These are phyloP conservation scores for Reticulitermes speratus DNA, from an alignment of 1,140 invertebrate genomes.

Conservation along the genomic window DNA sequence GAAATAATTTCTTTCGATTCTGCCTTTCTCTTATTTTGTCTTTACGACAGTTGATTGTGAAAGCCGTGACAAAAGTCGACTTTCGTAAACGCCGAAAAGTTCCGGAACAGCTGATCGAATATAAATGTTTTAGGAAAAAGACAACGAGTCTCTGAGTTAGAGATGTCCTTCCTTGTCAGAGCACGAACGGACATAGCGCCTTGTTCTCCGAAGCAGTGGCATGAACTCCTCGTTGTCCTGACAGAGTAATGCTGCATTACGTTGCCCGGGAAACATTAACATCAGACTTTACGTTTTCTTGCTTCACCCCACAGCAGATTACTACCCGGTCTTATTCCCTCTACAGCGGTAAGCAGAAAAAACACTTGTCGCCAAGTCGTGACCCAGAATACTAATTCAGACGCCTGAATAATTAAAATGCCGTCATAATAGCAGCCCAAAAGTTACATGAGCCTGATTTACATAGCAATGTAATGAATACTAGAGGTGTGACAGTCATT, in stretches of 20 bases:
- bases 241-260: not conserved
- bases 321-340: not conserved
- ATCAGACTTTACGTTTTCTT: conserved; percentile 13
- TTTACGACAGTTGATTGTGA: no score
- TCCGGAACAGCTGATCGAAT: no score
- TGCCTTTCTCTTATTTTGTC: no score
- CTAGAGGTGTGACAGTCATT: not conserved
- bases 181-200: not conserved
- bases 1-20: no score
- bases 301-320: not conserved
- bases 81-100: no score
- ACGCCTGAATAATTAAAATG: conserved; percentile 28
- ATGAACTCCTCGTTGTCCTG: not conserved
- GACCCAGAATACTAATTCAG: conserved; percentile 27
- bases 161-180: no score
- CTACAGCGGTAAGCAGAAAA: not conserved
- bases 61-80: no score
- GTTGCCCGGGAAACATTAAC: conserved; percentile 11
- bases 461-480: not conserved
- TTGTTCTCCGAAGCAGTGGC: not conserved
- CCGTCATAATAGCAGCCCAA: conserved; percentile 25
- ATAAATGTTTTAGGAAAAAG: no score
- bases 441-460: not conserved
- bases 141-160: no score
- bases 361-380: conserved; percentile 22